Conservation (phyloP, 30 jellyfish, hydroid and myxozoan species). For the Kudoa iwatai region DNA sequence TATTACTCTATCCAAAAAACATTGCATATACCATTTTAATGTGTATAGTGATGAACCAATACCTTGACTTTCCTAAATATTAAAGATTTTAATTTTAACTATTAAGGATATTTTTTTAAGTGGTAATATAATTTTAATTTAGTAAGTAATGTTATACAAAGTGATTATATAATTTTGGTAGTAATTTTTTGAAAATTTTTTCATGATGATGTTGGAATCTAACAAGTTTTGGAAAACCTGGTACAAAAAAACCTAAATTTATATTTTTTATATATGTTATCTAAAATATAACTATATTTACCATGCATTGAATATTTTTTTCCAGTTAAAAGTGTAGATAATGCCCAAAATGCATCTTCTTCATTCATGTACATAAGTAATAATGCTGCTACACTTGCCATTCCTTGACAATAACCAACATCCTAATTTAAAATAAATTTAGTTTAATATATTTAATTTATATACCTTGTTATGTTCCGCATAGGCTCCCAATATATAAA, state of each 20-base stretch:
- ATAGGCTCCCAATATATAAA: slow-evolving; percentile 49
- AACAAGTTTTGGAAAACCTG: slow-evolving; percentile 69
- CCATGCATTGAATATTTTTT: slow-evolving; percentile 57
- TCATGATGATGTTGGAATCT: slow-evolving; percentile 75
- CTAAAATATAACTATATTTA: too few species aligned
- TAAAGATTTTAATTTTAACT: not conserved
- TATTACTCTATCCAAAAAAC: slow-evolving; percentile 39
- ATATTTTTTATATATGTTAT: too few species aligned
- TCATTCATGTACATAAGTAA: slow-evolving; percentile 70
- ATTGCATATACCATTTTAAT: slow-evolving; percentile 76
- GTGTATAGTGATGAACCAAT: slow-evolving; percentile 31
- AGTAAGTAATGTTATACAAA: slow-evolving; percentile 4
- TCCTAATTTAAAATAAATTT: slow-evolving; percentile 5
- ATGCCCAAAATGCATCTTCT: slow-evolving; percentile 92
- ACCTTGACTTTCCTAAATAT: slow-evolving; percentile 24
- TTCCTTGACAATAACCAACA: slow-evolving; percentile 94
- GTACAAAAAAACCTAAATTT: slow-evolving; percentile 43
- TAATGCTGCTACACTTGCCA: slow-evolving; percentile 73
- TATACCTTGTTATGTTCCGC: slow-evolving; percentile 48
- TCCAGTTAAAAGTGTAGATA: slow-evolving; percentile 21
- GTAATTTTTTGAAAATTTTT: slow-evolving; percentile 11
- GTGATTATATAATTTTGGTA: slow-evolving; percentile 44
- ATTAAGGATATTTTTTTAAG: not conserved
- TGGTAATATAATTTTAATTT: not conserved
- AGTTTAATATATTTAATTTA: not conserved